These are phyloP conservation scores for Tetrapedia diversipes DNA, from an alignment of 2,888 invertebrate genomes.

Conservation along the genomic window DNA sequence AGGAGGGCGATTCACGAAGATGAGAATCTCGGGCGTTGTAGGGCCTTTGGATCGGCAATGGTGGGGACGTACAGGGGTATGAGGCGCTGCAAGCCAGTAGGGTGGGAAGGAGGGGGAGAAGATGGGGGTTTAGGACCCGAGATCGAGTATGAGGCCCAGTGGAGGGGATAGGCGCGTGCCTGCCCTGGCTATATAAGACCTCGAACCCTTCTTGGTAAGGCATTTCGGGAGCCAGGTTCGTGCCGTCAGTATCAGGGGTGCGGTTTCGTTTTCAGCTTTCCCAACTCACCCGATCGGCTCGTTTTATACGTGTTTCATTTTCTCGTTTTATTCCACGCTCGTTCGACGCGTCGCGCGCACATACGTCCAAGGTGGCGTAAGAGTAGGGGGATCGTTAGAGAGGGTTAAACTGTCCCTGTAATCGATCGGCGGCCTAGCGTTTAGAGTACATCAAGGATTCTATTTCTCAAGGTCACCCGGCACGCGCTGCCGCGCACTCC, in stretches of 20 bases:
- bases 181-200: constrained; percentile 83
- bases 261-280: constrained; percentile 55
- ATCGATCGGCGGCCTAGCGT: constrained; percentile 6
- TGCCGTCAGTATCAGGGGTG: constrained; percentile 77
- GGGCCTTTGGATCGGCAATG: constrained; percentile 75
- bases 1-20: constrained; percentile 66
- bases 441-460: constrained; percentile 46
- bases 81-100: constrained; percentile 76
- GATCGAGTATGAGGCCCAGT: constrained; percentile 82
- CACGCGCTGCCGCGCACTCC: constrained; percentile 68
- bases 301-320: constrained; percentile 8
- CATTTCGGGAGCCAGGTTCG: constrained; percentile 82
- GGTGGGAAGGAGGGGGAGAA: constrained; percentile 76
- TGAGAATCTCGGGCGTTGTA: constrained; percentile 81
- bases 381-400: constrained; percentile 10
- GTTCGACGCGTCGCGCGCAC: constrained; percentile 33
- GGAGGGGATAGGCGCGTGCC: constrained; percentile 87
- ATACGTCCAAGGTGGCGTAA: constrained; percentile 26
- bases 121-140: constrained; percentile 83
- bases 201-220: constrained; percentile 79
- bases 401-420: constrained; percentile 31
- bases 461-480: constrained; percentile 64
- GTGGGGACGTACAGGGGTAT: constrained; percentile 81
- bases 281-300: constrained; percentile 10
- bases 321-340: background rate